Base-by-base conservation (phyloP, 30 jellyfish, hydroid and myxozoan genomes). In the Nemopilema nomurai region DNA sequence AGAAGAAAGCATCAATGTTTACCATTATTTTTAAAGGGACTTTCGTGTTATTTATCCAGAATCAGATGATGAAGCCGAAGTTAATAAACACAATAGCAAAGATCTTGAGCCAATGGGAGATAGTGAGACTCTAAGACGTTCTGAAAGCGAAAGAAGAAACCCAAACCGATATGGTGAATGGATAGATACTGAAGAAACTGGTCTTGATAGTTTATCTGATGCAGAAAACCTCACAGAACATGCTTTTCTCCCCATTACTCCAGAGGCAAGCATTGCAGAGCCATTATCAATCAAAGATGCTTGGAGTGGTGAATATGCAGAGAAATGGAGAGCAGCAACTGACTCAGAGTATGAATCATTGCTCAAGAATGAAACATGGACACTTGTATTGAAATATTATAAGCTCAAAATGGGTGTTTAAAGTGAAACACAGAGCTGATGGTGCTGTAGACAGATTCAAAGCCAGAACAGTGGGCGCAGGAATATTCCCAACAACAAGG, bases 381-480 rank as follows among this genome's bases (percentile, higher is more conserved):
- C 25, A 64, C 67, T 86, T 23, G 79, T 86, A 67, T 16, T 50
- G 67, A 32, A 65, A 76, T 51, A 53, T 77, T 49, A 80, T 86
- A 8, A 86, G 90, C 53, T 76, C 85, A 66, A 24, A 31, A 20
- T 86, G 95, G 90, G 70, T 86, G 33, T 86, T 86, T 22, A 67
- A 82, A 82, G 87, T 67, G n/a, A 67, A 82, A 53, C 64, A 53
- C 49, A 70, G 49, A 25, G 87, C 77, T 64, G 87, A 71, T 83
- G 92, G 92, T 29, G 28, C 57, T 51, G 73, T 69, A 77, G 69
- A 65, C 41, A 68, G 51, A 33, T 87, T 53, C 33, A 78, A 77
- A 70, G 96, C 87, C 72, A 78, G 96, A 52, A 90, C 69, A 71
- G 87, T 77, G 66, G n/a, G 91, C 90, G 18, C 82, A 87, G 62